Conservation (phyloP, 2,797 vertebrate species). For the Phataginus tetradactyla region DNA sequence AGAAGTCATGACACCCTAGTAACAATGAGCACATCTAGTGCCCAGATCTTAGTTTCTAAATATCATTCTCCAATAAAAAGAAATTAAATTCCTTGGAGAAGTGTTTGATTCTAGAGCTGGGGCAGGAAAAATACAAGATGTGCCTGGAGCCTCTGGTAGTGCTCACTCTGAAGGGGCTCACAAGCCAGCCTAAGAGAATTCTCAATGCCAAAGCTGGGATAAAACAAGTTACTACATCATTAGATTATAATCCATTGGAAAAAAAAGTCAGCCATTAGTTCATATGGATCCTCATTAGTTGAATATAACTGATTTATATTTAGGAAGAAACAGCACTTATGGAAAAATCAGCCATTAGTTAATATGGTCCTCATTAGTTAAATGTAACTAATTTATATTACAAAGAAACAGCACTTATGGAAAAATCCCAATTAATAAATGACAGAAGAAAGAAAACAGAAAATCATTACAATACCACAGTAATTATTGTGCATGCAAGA, state of each 20-base stretch:
- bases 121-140: neutral
- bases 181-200: neutral
- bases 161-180: neutral
- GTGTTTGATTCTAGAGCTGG: neutral
- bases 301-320: neutral
- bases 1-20: neutral
- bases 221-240: neutral
- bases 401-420: neutral
- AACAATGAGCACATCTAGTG: neutral
- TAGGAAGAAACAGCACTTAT: neutral
- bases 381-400: no score
- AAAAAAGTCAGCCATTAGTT: neutral
- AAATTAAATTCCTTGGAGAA: neutral
- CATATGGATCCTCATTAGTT: neutral
- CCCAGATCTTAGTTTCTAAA: neutral
- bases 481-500: neutral
- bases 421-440: neutral
- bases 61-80: neutral
- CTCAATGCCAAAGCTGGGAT: neutral
- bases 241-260: neutral
- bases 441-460: neutral
- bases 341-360: neutral
- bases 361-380: neutral
- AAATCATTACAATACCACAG: neutral
- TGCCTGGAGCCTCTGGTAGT: neutral